Conservation (phyloP, 35 echinoderm and acorn worm genomes). For the Stichopus chloronotus region DNA sequence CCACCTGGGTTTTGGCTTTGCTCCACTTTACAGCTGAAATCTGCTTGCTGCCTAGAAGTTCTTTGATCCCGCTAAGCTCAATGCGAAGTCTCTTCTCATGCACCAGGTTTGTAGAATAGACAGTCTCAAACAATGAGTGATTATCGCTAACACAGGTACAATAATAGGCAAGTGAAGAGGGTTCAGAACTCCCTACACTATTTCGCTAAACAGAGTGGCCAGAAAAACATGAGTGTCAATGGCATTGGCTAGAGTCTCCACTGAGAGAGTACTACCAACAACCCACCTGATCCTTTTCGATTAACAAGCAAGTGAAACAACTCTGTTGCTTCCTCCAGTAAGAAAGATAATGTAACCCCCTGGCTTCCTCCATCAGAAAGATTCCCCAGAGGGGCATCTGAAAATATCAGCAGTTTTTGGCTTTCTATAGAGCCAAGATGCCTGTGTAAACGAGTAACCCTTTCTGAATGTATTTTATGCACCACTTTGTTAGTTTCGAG, state of each 20-base stretch:
- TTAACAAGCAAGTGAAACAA: neutral
- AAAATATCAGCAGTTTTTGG: neutral
- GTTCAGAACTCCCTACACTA: neutral
- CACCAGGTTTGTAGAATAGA: constrained; percentile 10
- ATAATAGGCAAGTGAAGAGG: constrained; percentile 16
- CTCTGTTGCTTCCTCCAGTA: neutral
- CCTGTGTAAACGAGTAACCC: neutral
- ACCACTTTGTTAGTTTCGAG: constrained; percentile 3
- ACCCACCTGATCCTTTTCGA: neutral
- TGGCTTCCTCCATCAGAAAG: constrained; percentile 5
- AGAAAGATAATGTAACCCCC: constrained; percentile 1
- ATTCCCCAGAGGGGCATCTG: neutral
- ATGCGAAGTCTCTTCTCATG: constrained; percentile 30
- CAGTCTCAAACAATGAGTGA: constrained; percentile 48
- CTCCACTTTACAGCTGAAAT: constrained; percentile 9
- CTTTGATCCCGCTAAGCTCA: constrained; percentile 53
- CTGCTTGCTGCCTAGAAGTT: neutral
- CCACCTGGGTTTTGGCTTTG: constrained; percentile 35
- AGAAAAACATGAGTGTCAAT: neutral
- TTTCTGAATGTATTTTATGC: neutral
- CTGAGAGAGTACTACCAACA: neutral
- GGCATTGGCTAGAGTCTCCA: neutral
- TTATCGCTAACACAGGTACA: constrained; percentile 29
- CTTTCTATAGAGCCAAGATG: neutral
- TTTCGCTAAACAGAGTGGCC: neutral